A percentile compares a stretch with the other conserved stretches of the same genome.
phyloP scores from a whole-genome alignment of 2,888 invertebrate genomes.

The Pherbina coryleti region DNA sequence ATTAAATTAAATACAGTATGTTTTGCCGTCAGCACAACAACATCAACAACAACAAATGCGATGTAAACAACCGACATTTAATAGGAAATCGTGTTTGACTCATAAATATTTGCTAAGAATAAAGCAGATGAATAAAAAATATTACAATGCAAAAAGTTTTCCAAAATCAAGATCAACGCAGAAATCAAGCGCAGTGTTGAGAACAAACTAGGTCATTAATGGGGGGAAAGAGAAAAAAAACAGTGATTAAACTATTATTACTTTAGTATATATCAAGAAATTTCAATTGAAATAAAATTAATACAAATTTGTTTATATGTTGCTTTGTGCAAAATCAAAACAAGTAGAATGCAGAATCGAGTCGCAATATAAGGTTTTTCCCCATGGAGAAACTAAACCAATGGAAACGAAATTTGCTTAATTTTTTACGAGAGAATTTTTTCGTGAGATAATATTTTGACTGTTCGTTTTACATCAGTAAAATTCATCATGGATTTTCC shows the following conservation, averaged over 20 bases:
- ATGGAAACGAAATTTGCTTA: too few relatives aligned
- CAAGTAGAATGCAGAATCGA: too few relatives aligned
- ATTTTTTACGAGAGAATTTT: too few relatives aligned
- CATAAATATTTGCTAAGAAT: constrained; percentile 10
- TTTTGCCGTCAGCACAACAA: constrained; percentile 5
- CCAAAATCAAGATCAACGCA: neutral
- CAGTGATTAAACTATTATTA: neutral
- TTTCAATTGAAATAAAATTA: too few relatives aligned
- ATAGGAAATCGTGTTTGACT: constrained; percentile 12
- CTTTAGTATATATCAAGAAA: neutral
- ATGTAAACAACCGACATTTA: neutral
- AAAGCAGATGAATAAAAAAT: neutral
- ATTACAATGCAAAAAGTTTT: neutral
- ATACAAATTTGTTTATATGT: too few relatives aligned
- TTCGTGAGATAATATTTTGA: too few relatives aligned
- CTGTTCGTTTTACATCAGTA: too few relatives aligned
- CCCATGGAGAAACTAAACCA: too few relatives aligned
- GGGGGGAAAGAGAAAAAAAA: neutral
- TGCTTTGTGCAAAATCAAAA: too few relatives aligned
- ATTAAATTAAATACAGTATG: constrained; percentile 5
- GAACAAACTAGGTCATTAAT: neutral
- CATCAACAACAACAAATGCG: neutral
- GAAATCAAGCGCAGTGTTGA: neutral
- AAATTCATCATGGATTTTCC: too few relatives aligned
- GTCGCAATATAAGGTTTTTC: too few relatives aligned